Evolutionary conservation across 2,797 vertebrate genomes (phyloP).

Genomic region (Halcyon chelicuti): DNA sequence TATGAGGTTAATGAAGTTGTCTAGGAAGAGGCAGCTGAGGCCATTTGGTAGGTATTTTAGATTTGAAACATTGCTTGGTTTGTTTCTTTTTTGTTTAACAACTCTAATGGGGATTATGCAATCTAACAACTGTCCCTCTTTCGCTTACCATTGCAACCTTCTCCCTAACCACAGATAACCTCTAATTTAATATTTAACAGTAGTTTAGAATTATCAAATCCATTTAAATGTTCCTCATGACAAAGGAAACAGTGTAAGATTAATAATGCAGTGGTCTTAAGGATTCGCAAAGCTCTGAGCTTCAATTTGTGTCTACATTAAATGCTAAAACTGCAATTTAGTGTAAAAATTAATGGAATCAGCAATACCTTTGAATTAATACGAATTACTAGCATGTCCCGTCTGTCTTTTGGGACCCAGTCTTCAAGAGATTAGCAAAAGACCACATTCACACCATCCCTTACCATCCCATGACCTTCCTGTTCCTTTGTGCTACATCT

Average conservation of each 20-base stretch:
- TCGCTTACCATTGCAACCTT: background rate
- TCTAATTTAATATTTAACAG: background rate
- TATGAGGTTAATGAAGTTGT: background rate
- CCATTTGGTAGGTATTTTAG: background rate
- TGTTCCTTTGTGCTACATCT: background rate
- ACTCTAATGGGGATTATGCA: background rate
- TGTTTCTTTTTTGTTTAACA: background rate
- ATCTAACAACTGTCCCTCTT: background rate
- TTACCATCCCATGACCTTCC: background rate
- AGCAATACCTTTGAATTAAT: background rate
- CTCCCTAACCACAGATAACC: background rate
- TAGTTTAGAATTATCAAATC: background rate
- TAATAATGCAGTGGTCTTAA: background rate
- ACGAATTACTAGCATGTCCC: background rate
- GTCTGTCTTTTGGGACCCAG: background rate
- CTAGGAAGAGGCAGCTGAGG: background rate
- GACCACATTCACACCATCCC: background rate
- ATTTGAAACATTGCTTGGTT: background rate
- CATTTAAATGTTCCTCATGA: background rate
- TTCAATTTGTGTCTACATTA: background rate
- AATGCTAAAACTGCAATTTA: background rate
- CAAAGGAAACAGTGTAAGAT: background rate
- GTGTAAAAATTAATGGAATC: background rate
- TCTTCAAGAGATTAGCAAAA: background rate
- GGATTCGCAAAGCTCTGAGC: background rate